These are phyloP conservation scores for Sycobia sp. DNA, from an alignment of 1,140 invertebrate species.

Conservation along the genomic window DNA sequence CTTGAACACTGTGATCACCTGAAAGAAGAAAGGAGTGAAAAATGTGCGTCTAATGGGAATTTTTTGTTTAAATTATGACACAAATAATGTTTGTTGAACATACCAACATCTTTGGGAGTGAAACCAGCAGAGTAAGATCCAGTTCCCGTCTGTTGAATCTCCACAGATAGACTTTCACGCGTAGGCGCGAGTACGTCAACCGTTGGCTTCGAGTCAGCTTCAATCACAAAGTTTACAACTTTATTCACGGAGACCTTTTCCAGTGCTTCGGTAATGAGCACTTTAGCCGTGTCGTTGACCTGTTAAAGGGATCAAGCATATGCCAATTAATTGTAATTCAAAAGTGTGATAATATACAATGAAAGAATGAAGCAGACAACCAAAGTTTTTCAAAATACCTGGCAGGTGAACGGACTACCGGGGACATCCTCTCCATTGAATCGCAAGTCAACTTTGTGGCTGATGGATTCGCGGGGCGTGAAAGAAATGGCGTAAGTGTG, in stretches of 20 bases:
- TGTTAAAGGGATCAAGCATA: slow-evolving; percentile 18
- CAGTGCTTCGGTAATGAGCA: slow-evolving; percentile 76
- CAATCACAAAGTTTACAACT: slow-evolving; percentile 82
- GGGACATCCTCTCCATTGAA: slow-evolving; percentile 97
- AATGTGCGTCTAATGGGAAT: too few species aligned
- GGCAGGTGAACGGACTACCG: slow-evolving; percentile 79
- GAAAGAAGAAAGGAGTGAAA: slow-evolving; percentile 24
- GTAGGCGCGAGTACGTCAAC: slow-evolving; percentile 81
- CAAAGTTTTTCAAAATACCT: too few species aligned
- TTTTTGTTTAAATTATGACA: too few species aligned
- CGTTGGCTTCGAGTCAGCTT: slow-evolving; percentile 72
- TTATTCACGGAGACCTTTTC: slow-evolving; percentile 92
- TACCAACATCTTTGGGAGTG: slow-evolving; percentile 86
- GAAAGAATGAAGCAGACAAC: too few species aligned
- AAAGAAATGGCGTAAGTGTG: slow-evolving; percentile 98
- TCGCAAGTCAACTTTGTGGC: slow-evolving; percentile 89
- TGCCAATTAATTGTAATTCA: not conserved
- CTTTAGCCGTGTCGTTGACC: slow-evolving; percentile 59
- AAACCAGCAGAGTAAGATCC: slow-evolving; percentile 72
- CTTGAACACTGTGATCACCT: slow-evolving; percentile 92
- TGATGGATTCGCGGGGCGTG: slow-evolving; percentile 85
- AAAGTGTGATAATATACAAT: not conserved
- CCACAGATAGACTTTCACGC: slow-evolving; percentile 71
- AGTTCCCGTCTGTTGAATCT: slow-evolving; percentile 61
- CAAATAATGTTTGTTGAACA: too few species aligned